Evolutionary conservation across 2,888 invertebrate species (phyloP).

Genomic region (Cantharis rustica): DNA sequence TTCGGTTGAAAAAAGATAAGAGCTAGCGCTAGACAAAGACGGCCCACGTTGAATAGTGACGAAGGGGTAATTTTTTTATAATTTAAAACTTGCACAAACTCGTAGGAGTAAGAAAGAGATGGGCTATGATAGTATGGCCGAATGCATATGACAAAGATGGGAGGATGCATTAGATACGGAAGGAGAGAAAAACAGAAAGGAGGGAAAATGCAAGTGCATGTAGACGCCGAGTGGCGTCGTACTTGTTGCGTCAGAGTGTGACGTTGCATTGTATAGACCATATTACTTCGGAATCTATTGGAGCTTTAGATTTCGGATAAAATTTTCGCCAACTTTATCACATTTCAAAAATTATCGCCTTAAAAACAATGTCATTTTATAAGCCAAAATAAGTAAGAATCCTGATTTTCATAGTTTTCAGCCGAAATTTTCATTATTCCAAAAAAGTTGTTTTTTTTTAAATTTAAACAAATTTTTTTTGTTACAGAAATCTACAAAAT

Average conservation of each 20-base stretch:
- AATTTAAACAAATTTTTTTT: conserved; percentile 11
- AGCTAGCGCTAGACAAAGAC: conserved; percentile 21
- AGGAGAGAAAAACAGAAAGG: conserved; percentile 44
- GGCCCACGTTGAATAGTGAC: conserved; percentile 14
- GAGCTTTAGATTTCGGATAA: conserved; percentile 29
- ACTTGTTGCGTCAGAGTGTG: conserved; percentile 59
- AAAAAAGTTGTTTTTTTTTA: neutral
- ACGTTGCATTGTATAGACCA: conserved; percentile 44
- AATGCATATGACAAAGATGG: conserved; percentile 40
- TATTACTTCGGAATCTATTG: conserved; percentile 28
- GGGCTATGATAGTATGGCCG: conserved; percentile 41
- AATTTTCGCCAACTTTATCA: conserved; percentile 18
- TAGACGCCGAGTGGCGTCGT: conserved; percentile 58
- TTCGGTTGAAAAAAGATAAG: conserved; percentile 37
- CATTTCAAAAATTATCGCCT: neutral
- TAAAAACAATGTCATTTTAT: conserved; percentile 6
- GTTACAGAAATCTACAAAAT: conserved; percentile 27
- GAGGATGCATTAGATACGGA: conserved; percentile 40
- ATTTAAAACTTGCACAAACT: conserved; percentile 25
- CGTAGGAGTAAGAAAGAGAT: conserved; percentile 34
- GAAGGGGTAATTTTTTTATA: conserved; percentile 19
- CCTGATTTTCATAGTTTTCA: neutral
- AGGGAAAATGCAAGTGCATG: conserved; percentile 58
- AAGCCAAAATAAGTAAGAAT: conserved; percentile 10
- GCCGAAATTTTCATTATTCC: neutral